Evolutionary conservation across 2,113 vertebrate genomes (phyloP).

Genomic region (Chamaea fasciata): DNA sequence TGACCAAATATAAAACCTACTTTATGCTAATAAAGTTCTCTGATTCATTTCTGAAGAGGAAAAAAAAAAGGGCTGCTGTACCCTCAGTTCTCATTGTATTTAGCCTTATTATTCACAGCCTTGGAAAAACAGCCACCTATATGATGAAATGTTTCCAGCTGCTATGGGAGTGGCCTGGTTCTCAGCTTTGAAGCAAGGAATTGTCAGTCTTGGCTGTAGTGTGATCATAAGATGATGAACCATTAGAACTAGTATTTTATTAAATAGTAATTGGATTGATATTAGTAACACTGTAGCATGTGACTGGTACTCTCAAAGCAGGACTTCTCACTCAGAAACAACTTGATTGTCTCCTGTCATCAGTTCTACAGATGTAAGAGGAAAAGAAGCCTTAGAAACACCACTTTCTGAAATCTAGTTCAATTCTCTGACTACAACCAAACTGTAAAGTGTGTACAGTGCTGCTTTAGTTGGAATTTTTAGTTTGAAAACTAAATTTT

Average conservation of each 20-base stretch:
- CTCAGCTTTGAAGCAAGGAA: conserved; percentile 8
- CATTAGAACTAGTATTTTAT: background rate
- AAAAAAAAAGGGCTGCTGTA: background rate
- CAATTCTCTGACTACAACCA: background rate
- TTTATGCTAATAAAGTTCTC: conserved; percentile 25
- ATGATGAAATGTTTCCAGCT: conserved; percentile 9
- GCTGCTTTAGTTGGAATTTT: background rate
- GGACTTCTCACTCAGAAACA: background rate
- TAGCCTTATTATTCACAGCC: background rate
- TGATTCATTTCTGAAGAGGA: background rate
- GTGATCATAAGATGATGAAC: background rate
- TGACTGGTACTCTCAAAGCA: background rate
- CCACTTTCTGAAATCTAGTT: background rate
- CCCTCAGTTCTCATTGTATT: background rate
- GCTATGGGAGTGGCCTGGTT: conserved; percentile 10
- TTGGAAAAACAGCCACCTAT: conserved; percentile 34
- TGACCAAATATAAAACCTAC: conserved; percentile 83
- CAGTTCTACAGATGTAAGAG: background rate
- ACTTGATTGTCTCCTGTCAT: background rate
- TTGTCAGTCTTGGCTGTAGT: background rate
- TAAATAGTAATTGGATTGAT: background rate
- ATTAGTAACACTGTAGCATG: background rate
- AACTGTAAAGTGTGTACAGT: background rate
- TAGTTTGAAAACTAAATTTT: background rate
- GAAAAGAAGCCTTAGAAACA: background rate